These are phyloP conservation scores for Alectoris magna DNA, from an alignment of 2,797 vertebrate species.

Conservation along the genomic window DNA sequence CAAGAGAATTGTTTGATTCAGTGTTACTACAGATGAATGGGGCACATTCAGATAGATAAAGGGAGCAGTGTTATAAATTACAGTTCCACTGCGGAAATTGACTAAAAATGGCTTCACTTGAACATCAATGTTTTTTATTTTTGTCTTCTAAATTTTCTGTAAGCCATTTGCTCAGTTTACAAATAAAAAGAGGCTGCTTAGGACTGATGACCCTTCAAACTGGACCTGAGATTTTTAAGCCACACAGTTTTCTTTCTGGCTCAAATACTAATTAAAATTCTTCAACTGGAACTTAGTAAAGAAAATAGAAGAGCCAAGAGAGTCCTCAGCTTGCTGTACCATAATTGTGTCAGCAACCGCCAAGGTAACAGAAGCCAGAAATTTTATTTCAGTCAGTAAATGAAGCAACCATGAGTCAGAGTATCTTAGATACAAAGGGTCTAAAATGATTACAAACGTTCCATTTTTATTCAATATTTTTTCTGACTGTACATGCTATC, in stretches of 20 bases:
- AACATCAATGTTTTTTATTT: not conserved
- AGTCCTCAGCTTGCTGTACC: not conserved
- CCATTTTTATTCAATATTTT: constrained; percentile 22
- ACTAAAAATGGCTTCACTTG: constrained; percentile 24
- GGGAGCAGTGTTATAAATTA: constrained; percentile 48
- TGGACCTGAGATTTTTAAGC: constrained; percentile 13
- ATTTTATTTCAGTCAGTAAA: constrained; percentile 66
- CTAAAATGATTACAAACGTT: constrained; percentile 47
- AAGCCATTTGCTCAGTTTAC: not conserved
- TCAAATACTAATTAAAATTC: constrained; percentile 37
- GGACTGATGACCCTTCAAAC: not conserved
- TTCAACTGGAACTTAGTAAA: constrained; percentile 16
- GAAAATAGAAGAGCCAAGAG: constrained; percentile 28
- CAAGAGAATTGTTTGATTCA: constrained; percentile 60
- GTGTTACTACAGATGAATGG: constrained; percentile 38
- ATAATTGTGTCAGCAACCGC: constrained; percentile 34
- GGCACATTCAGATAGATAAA: constrained; percentile 42
- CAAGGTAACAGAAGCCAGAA: constrained; percentile 60
- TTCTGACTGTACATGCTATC: constrained; percentile 19
- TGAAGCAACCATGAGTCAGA: constrained; percentile 60
- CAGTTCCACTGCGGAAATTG: constrained; percentile 15
- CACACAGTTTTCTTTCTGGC: not conserved
- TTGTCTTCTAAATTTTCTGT: constrained; percentile 6
- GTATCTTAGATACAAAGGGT: constrained; percentile 51
- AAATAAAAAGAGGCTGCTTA: constrained; percentile 21